Conservation (phyloP, 1,140 invertebrate species). For the Saccostrea cuccullata region DNA sequence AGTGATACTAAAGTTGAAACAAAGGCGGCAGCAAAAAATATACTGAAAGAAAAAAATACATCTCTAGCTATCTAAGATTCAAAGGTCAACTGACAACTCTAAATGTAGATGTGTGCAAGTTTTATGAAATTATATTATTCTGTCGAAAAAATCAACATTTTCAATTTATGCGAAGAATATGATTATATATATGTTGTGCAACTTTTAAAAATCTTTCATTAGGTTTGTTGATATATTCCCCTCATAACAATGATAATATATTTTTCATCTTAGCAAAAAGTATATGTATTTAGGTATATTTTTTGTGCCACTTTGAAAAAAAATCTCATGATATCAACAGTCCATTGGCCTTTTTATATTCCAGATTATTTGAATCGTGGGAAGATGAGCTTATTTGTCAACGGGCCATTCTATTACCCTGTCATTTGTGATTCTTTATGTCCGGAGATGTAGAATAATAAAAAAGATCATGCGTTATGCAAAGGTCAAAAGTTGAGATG, state of each 20-base stretch:
- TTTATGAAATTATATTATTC: no score
- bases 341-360: neutral
- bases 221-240: no score
- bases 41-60: constrained; percentile 29
- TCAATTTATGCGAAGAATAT: no score
- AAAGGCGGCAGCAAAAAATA: neutral
- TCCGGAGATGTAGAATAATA: neutral
- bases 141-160: no score
- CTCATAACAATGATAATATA: no score
- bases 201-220: no score
- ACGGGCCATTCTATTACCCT: neutral
- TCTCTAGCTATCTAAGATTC: neutral
- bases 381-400: neutral
- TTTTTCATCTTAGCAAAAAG: no score
- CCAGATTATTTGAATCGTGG: neutral
- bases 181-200: no score
- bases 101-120: no score
- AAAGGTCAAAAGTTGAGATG: constrained; percentile 8
- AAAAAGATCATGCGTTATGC: neutral
- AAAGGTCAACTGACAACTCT: no score
- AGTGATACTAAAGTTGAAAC: neutral
- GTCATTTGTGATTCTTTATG: neutral
- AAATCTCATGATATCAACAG: neutral
- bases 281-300: no score
- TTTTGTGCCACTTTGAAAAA: no score